phyloP scores from a whole-genome alignment of 2,888 invertebrate species.

The Bombylius major region DNA sequence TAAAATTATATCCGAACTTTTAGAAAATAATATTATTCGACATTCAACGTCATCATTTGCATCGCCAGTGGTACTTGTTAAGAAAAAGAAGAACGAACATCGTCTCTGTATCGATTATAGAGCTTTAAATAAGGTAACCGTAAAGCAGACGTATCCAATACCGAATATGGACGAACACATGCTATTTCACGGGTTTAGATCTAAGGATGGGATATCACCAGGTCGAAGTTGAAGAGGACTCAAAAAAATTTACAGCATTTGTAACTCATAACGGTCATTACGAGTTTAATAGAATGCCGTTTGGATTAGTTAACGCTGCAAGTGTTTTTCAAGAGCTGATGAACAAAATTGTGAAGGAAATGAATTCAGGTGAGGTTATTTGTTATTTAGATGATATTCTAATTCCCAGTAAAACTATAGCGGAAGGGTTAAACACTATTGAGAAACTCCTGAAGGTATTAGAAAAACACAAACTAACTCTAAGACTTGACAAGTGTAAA shows the following conservation, averaged over 20 bases:
- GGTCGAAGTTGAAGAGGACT: too few species aligned
- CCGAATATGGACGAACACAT: too few species aligned
- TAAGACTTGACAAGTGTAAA: constrained; percentile 8
- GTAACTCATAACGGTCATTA: background rate
- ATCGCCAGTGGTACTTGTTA: too few species aligned
- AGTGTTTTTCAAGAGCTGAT: background rate
- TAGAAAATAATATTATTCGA: too few species aligned
- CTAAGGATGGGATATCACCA: too few species aligned
- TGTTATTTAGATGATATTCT: constrained; percentile 14
- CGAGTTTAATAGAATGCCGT: constrained; percentile 3
- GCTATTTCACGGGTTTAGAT: too few species aligned
- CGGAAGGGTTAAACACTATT: background rate
- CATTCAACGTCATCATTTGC: too few species aligned
- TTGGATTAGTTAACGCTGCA: background rate
- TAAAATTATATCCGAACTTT: too few species aligned
- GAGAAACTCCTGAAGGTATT: constrained; percentile 1
- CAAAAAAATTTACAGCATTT: background rate
- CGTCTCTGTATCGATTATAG: too few species aligned
- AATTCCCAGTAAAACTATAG: constrained; percentile 9
- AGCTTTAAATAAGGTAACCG: too few species aligned
- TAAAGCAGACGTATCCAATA: too few species aligned
- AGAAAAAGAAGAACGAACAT: too few species aligned
- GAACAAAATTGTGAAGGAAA: background rate
- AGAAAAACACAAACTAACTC: background rate
- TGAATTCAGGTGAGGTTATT: background rate